A percentile compares a stretch with the other conserved stretches of the same genome.
Conservation (phyloP, 1,140 invertebrate genomes). For the Bathynomus jamesi region DNA sequence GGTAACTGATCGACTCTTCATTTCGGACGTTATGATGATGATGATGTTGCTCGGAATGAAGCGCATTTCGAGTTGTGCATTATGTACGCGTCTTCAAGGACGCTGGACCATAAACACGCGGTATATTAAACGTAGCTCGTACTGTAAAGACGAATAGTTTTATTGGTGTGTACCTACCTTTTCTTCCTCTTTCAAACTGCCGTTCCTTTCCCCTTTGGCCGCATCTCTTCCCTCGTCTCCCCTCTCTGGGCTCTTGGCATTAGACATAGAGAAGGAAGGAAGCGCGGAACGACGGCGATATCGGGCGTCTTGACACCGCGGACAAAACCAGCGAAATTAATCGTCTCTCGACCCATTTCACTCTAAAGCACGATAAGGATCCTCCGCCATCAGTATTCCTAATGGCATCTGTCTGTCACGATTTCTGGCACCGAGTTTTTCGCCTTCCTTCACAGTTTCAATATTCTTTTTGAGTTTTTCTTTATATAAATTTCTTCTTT, state of each 20-base stretch:
- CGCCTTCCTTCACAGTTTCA: too few species aligned
- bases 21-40: too few species aligned
- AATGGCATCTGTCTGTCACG: not conserved
- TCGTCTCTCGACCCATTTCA: not conserved
- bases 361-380: not conserved
- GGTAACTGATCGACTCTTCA: too few species aligned
- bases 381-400: not conserved
- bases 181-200: not conserved
- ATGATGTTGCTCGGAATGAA: too few species aligned
- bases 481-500: not conserved
- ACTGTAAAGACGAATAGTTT: too few species aligned
- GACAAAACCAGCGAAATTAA: not conserved
- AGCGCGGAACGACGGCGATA: not conserved
- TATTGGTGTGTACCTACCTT: too few species aligned
- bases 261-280: not conserved
- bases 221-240: not conserved
- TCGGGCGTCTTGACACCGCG: not conserved
- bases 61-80: too few species aligned
- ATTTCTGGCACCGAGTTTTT: not conserved
- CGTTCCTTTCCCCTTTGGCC: not conserved
- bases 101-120: too few species aligned
- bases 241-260: not conserved
- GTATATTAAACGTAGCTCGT: too few species aligned
- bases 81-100: too few species aligned
- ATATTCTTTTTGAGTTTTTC: not conserved